A percentile compares a stretch with the other conserved stretches of the same genome.
Conservation (phyloP, 2,113 vertebrate genomes). For the Patagioenas fasciata region DNA sequence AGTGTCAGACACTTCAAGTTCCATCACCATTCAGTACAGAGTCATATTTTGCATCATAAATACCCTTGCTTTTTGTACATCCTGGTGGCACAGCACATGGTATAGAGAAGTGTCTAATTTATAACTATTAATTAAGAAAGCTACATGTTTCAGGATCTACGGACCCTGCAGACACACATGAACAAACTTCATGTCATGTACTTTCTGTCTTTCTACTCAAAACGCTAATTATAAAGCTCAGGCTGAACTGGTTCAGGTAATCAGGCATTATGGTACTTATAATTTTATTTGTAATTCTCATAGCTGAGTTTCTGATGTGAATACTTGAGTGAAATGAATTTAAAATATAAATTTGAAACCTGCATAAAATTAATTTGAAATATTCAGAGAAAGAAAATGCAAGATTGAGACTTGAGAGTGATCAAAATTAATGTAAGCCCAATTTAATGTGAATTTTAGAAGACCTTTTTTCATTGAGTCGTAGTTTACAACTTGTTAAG, state of each 20-base stretch:
- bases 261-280: background rate
- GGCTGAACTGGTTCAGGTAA: background rate
- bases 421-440: background rate
- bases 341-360: background rate
- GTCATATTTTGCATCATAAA: background rate
- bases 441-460: background rate
- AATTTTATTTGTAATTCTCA: background rate
- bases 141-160: background rate
- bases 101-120: background rate
- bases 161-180: background rate
- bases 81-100: background rate
- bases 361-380: background rate
- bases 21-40: background rate
- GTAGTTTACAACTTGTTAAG: background rate
- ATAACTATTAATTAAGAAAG: background rate
- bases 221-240: background rate
- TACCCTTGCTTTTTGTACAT: background rate
- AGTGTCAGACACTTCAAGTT: background rate
- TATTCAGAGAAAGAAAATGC: background rate
- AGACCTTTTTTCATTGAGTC: background rate
- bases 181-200: background rate
- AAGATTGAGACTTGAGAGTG: background rate
- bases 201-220: background rate
- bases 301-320: background rate
- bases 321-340: background rate